phyloP scores from a whole-genome alignment of 2,888 invertebrate species.

The Darwinula stevensoni region DNA sequence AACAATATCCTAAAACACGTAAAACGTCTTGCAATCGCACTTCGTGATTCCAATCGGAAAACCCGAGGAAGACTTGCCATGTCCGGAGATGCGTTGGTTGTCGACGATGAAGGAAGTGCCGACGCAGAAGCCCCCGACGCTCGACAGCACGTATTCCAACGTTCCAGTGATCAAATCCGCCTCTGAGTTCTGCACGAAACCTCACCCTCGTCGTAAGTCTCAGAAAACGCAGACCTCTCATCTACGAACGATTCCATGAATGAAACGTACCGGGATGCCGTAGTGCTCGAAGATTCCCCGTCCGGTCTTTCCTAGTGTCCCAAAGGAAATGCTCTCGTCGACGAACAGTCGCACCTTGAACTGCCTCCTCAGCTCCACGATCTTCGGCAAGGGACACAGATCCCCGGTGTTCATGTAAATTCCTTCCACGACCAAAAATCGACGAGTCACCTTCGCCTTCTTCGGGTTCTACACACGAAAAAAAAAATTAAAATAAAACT shows the following conservation, averaged over 20 bases:
- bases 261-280: constrained; percentile 27
- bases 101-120: constrained; percentile 76
- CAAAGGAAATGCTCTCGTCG: constrained; percentile 76
- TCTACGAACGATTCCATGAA: not conserved
- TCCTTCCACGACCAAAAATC: constrained; percentile 71
- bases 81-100: constrained; percentile 46
- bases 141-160: constrained; percentile 56
- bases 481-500: too few species aligned
- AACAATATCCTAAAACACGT: constrained; percentile 47
- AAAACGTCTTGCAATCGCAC: not conserved
- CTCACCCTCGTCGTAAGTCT: too few species aligned
- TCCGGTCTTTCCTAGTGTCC: constrained; percentile 52
- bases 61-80: not conserved
- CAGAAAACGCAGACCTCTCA: too few species aligned
- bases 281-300: constrained; percentile 68
- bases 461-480: constrained; percentile 26
- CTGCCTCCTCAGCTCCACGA: constrained; percentile 47
- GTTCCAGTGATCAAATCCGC: constrained; percentile 70
- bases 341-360: constrained; percentile 72
- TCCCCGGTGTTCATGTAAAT: constrained; percentile 72
- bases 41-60: not conserved
- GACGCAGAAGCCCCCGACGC: constrained; percentile 77
- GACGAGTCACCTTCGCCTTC: constrained; percentile 28
- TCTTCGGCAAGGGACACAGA: constrained; percentile 50
- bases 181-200: too few species aligned